Base-by-base conservation (phyloP, 2,888 invertebrate genomes). In the Papilio protenor region DNA sequence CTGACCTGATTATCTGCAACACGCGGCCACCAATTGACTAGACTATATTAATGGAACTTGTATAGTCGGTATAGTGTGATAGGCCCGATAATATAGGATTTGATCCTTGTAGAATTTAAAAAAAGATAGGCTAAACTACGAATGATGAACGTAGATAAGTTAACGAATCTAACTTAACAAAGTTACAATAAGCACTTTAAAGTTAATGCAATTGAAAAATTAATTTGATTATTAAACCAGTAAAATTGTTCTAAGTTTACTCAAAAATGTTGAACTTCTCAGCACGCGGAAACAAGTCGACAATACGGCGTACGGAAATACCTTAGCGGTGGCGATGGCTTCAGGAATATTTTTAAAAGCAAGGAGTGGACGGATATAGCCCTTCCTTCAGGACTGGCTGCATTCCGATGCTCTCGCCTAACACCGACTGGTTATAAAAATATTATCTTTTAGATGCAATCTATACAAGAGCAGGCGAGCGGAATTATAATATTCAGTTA, bases 341-440 rank as follows among this genome's bases (percentile, higher is more conserved):
- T 66, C 64, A 55, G 27, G 45, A 92, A 92, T 91, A 91, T 91
- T 89, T 90, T 92, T 91, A 89, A 91, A 91, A 89, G 85, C 84
- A 87, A 88, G 87, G 85, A 88, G 88, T 83, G 81, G 89, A 90
- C 89, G 85, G 86, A 91, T 91, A 92, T 92, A 91, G 87, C 87
- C 77, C 85, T 87, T 88, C 87, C 87, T 85, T 78, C 83, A 85
- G 87, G 85, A 87, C 81, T 81, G 82, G 23, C 40, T 59, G 71
- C 74, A 71, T 71, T 75, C 77, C 74, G 61, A n/a, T 59, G 74
- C 61, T 57, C 74, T 33, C 66, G 77, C 45, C 27, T 52, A 49
- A 72, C 40, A n/a, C 10, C 33, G 55, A 21, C 18, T 33, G n/a
- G 73, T 57, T 69, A 45, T 69, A 69, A 45, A 69, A 69, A 69